phyloP scores from a whole-genome alignment of 2,113 vertebrate species.

The Mola mola region DNA sequence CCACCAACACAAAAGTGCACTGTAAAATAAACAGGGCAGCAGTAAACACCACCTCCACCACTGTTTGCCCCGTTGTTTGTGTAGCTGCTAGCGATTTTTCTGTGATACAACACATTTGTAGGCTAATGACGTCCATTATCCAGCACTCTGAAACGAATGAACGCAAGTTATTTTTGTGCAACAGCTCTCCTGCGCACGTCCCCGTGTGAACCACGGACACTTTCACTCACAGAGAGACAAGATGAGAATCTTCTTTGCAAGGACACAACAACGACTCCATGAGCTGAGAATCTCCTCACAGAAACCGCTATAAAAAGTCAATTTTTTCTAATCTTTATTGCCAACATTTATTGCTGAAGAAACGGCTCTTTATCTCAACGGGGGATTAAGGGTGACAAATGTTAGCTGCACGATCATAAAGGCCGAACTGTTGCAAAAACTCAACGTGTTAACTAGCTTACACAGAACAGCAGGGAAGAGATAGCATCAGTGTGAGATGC shows the following conservation, averaged over 20 bases:
- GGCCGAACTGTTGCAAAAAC: slow-evolving; percentile 38
- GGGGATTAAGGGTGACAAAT: slow-evolving; percentile 57
- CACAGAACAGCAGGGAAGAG: slow-evolving; percentile 21
- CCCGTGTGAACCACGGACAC: slow-evolving; percentile 21
- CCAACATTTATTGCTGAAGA: slow-evolving; percentile 41
- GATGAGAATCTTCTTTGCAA: not conserved
- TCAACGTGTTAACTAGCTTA: slow-evolving; percentile 20
- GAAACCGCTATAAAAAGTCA: slow-evolving; percentile 29
- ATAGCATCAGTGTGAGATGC: slow-evolving; percentile 43
- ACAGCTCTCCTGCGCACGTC: slow-evolving; percentile 7
- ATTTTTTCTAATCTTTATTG: slow-evolving; percentile 53
- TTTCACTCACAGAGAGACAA: not conserved
- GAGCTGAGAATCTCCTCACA: slow-evolving; percentile 41
- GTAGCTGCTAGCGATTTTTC: slow-evolving; percentile 52
- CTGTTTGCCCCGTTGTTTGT: slow-evolving; percentile 39
- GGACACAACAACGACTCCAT: slow-evolving; percentile 14
- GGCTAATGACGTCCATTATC: slow-evolving; percentile 55
- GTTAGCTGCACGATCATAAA: slow-evolving; percentile 8
- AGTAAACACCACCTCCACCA: slow-evolving; percentile 57
- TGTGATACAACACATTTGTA: slow-evolving; percentile 41
- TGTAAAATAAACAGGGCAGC: slow-evolving; percentile 49
- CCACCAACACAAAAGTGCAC: slow-evolving; percentile 43
- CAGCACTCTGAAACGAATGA: slow-evolving; percentile 50
- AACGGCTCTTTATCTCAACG: slow-evolving; percentile 70
- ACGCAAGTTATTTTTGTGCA: slow-evolving; percentile 23